These are phyloP conservation scores for Eulemur albifrons DNA, from an alignment of 2,797 vertebrate genomes.

Conservation along the genomic window DNA sequence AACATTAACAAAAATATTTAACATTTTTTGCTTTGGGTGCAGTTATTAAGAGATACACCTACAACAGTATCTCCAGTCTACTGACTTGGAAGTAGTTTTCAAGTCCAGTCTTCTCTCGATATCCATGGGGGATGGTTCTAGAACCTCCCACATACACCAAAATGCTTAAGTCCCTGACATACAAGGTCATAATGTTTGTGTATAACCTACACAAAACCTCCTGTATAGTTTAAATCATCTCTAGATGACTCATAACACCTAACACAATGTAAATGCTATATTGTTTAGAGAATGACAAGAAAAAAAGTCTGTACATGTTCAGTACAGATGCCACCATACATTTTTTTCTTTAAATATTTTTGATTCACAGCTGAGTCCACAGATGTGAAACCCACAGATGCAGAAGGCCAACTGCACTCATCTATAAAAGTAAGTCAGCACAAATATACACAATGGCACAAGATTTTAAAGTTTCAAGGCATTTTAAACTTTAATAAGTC, in stretches of 20 bases:
- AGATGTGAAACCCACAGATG: not conserved
- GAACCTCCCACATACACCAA: not conserved
- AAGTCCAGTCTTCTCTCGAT: not conserved
- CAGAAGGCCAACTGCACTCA: not conserved
- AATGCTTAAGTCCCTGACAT: not conserved
- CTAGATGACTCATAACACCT: not conserved
- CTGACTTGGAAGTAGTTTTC: conserved; percentile 37
- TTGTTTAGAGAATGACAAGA: not conserved
- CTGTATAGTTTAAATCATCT: not conserved
- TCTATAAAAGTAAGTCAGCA: conserved; percentile 17
- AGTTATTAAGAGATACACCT: not conserved
- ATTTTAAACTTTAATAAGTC: conserved; percentile 26
- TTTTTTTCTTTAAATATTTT: not conserved
- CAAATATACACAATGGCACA: not conserved
- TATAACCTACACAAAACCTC: not conserved
- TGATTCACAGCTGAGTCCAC: not conserved
- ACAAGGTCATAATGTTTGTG: not conserved
- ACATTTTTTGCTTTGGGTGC: not conserved
- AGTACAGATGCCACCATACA: not conserved
- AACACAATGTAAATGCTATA: not conserved
- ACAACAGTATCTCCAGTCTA: not conserved
- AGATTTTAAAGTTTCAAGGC: conserved; percentile 7
- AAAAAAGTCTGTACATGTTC: not conserved
- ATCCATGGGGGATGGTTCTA: not conserved
- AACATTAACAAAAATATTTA: not conserved